These are phyloP conservation scores for Dermatemys mawii DNA, from an alignment of 2,113 vertebrate genomes.

Conservation along the genomic window DNA sequence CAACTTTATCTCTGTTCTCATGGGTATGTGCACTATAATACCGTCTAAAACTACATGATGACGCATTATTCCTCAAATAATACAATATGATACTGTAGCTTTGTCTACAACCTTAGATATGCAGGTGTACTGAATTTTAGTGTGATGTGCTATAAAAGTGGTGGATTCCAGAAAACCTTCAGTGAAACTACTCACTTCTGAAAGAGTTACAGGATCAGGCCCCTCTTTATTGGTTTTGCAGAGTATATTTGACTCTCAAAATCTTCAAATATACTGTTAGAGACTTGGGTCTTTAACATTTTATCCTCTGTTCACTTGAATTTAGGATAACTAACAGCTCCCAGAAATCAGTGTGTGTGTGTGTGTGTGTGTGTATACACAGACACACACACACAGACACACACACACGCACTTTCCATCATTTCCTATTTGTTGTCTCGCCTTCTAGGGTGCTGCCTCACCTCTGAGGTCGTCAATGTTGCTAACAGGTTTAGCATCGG, in stretches of 20 bases:
- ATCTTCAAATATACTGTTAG: fast-evolving
- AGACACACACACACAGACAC: no score
- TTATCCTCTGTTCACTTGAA: neutral
- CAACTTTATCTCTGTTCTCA: neutral
- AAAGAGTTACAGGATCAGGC: neutral
- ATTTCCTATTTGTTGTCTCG: no score
- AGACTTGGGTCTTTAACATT: neutral
- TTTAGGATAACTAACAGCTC: neutral
- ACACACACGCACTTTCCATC: no score
- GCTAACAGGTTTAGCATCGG: no score
- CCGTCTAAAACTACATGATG: neutral
- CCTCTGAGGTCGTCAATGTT: no score
- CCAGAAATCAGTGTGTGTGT: neutral
- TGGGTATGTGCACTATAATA: neutral
- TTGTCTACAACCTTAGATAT: neutral
- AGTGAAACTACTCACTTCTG: neutral
- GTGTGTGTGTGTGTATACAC: no score
- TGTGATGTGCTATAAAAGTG: neutral
- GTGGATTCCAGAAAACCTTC: neutral
- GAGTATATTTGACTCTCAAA: fast-evolving
- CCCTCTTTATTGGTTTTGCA: neutral
- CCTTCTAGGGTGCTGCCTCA: no score
- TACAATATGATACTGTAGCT: fast-evolving
- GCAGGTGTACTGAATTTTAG: neutral
- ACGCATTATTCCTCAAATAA: no score